Evolutionary conservation across 2,113 vertebrate genomes (phyloP), one percentile per base, ranked within the genome.

Genomic region (Pygathrix nemaeus): DNA sequence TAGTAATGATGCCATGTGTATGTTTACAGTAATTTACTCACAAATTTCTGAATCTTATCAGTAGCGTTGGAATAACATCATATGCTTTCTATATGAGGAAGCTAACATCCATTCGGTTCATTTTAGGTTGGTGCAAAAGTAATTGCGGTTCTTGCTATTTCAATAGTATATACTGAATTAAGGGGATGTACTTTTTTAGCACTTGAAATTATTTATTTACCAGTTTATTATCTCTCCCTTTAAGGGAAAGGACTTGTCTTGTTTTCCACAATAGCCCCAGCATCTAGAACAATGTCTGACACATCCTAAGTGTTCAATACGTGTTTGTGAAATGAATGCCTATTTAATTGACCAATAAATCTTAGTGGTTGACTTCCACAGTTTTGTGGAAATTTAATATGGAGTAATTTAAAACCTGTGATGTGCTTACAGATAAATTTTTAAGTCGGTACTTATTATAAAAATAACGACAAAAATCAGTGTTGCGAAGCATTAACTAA

Each of bases 371-470:
- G 40, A 38, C 17, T 80, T 43, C 13, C 30, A 83, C 27, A 21
- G 16, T 79, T 87, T 57, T 88, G 27, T 93, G 17, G n/a, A 92
- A 87, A 59, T 87, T 96, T 93, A 72, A 72, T 87, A 80, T 84
- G 27, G 35, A 91, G 21, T 50, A 45, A 76, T 76, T 94, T 64
- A 84, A 88, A 92, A 89, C n/a, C 52, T 95, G 2, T 23, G 87
- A 13, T 80, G 61, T 64, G 40, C 78, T 88, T 93, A 59, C 78
- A 61, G 50, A 73, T 82, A 82, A 83, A 68, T 83, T 73, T 48
- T 55, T 18, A 93, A 90, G 45, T 85, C 55, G 52, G 9, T 55
- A 23, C 17, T 66, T 80, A 72, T 52, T 78, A 27, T 55, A 83
- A 87, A 97, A 64, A 82, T 59, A 89, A 85, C 3, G 38, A 45